Percentiles rank a stretch among this genome's conserved stretches.
Conservation (phyloP, 2,888 invertebrate genomes). For the Andrena minutula region DNA sequence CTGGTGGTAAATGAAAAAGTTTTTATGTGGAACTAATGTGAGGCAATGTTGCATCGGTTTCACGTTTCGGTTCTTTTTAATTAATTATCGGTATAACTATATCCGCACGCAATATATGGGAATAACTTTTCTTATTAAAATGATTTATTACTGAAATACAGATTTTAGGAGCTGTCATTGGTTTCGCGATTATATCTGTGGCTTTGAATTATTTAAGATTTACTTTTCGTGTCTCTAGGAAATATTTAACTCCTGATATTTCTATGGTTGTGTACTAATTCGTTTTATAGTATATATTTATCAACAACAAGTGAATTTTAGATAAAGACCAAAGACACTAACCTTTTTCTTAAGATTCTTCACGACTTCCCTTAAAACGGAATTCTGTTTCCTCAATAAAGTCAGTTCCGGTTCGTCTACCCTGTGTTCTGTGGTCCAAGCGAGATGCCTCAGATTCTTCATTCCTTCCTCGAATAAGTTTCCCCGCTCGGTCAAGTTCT, state of each 20-base stretch:
- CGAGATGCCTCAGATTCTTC: conserved; percentile 71
- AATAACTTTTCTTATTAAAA: no score
- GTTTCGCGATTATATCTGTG: no score
- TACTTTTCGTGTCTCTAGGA: no score
- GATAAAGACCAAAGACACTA: conserved; percentile 8
- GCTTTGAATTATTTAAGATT: no score
- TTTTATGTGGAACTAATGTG: neutral
- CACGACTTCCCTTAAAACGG: conserved; percentile 70
- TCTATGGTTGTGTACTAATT: neutral
- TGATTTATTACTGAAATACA: no score
- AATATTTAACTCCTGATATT: no score
- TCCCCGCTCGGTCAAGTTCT: conserved; percentile 67
- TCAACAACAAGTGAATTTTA: neutral
- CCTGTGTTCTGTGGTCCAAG: conserved; percentile 65
- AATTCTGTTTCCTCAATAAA: conserved; percentile 73
- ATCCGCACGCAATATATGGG: no score
- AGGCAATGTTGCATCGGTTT: neutral
- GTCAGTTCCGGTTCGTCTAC: conserved; percentile 58
- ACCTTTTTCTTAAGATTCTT: conserved; percentile 74
- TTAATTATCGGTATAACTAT: no score
- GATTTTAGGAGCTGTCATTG: no score
- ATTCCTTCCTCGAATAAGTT: conserved; percentile 68
- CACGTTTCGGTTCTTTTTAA: neutral
- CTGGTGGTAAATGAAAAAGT: neutral
- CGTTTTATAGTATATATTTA: neutral